phyloP scores from a whole-genome alignment of 2,113 vertebrate genomes.

The Brienomyrus longianalis region DNA sequence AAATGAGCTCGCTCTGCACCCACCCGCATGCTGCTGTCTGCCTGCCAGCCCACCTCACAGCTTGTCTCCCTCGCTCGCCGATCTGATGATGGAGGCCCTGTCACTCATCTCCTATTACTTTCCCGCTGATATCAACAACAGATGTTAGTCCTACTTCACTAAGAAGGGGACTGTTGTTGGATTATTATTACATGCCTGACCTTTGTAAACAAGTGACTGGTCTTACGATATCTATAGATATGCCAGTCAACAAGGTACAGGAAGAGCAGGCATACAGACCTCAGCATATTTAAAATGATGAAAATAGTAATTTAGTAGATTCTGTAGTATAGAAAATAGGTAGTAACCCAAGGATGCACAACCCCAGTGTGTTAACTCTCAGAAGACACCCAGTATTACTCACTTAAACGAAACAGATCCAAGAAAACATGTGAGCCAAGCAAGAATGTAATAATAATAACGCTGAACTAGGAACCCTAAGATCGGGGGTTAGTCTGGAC shows the following conservation, averaged over 20 bases:
- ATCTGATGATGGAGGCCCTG: neutral
- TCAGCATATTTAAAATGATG: neutral
- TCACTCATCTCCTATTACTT: neutral
- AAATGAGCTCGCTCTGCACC: neutral
- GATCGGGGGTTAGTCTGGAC: neutral
- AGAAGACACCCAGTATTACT: neutral
- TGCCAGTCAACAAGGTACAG: neutral
- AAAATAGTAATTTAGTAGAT: neutral
- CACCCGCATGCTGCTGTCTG: neutral
- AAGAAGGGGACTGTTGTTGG: neutral
- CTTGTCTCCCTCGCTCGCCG: neutral
- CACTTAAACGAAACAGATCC: neutral
- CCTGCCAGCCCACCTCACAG: neutral
- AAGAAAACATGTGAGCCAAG: neutral
- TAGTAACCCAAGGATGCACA: neutral
- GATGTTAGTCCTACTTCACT: slow-evolving; percentile 11
- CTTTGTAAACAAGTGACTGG: neutral
- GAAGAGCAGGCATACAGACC: neutral
- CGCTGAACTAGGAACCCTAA: neutral
- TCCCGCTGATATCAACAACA: slow-evolving; percentile 10
- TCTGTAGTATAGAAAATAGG: neutral
- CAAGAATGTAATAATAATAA: neutral
- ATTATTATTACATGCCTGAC: slow-evolving; percentile 15
- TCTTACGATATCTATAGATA: neutral
- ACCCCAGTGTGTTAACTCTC: neutral